phyloP scores from a whole-genome alignment of 2,888 invertebrate species.

The Latrodectus elegans region DNA sequence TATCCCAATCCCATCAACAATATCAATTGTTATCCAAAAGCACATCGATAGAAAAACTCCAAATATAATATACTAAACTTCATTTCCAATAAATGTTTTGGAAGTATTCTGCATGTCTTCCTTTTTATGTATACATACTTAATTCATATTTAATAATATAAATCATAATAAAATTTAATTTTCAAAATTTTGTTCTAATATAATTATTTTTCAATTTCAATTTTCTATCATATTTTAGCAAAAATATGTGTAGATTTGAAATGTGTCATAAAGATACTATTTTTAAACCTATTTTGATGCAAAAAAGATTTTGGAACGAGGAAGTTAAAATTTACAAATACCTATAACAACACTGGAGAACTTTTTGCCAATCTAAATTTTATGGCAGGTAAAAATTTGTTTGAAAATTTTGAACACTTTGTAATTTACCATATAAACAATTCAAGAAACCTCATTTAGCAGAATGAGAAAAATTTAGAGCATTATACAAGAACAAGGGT shows the following conservation, averaged over 20 bases:
- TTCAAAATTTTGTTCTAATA: not conserved
- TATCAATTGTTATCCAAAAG: too few relatives aligned
- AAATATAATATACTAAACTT: not conserved
- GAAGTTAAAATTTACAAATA: too few relatives aligned
- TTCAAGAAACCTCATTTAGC: too few relatives aligned
- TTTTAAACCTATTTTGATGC: not conserved
- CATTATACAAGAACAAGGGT: too few relatives aligned
- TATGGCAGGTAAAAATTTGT: too few relatives aligned
- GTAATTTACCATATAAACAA: too few relatives aligned
- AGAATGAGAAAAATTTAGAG: too few relatives aligned
- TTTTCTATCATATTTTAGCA: not conserved
- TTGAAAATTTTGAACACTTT: too few relatives aligned
- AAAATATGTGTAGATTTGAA: not conserved
- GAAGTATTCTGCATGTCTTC: not conserved
- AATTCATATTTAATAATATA: not conserved
- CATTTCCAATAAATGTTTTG: not conserved
- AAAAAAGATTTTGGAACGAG: not conserved
- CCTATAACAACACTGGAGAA: too few relatives aligned
- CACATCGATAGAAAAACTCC: not conserved
- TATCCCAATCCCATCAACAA: too few relatives aligned
- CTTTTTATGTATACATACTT: not conserved
- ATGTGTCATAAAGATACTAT: not conserved
- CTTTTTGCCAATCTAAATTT: too few relatives aligned
- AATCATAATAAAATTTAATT: not conserved
- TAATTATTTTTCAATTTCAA: not conserved